Evolutionary conservation across 2,888 invertebrate genomes (phyloP).

Genomic region (Catocala fraxini): DNA sequence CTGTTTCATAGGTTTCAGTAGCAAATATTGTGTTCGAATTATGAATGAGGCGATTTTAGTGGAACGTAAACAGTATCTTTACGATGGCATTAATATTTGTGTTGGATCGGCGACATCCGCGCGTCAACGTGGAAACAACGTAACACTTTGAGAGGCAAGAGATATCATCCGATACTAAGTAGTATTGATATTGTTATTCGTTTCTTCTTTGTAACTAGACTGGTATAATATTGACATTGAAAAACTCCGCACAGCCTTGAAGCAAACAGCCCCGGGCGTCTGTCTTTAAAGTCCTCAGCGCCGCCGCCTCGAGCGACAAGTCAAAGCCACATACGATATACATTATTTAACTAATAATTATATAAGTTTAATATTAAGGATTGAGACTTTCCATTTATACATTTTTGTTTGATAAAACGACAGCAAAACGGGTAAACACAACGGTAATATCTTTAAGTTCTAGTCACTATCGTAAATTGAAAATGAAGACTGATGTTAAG

Average conservation of each 20-base stretch:
- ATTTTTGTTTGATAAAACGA: neutral
- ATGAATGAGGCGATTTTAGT: constrained; percentile 3
- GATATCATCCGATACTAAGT: neutral
- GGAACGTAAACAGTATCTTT: constrained; percentile 5
- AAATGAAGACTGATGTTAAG: too few species aligned
- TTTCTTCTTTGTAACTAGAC: neutral
- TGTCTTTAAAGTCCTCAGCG: constrained; percentile 14
- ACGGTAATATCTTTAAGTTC: too few species aligned
- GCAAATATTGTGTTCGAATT: neutral
- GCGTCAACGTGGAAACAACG: constrained; percentile 4
- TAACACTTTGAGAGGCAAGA: neutral
- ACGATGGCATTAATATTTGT: neutral
- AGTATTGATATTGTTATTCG: neutral
- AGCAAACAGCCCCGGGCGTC: constrained; percentile 20
- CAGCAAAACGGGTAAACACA: neutral
- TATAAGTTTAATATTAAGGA: neutral
- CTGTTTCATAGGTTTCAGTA: too few species aligned
- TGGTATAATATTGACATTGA: constrained; percentile 25
- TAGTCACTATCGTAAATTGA: too few species aligned
- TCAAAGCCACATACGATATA: neutral
- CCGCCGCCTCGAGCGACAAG: neutral
- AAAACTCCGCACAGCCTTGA: constrained; percentile 16
- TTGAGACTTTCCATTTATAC: neutral
- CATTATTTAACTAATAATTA: neutral
- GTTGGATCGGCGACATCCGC: neutral